These are phyloP conservation scores for Callospermophilus lateralis DNA, from an alignment of 2,113 vertebrate species.

Conservation along the genomic window DNA sequence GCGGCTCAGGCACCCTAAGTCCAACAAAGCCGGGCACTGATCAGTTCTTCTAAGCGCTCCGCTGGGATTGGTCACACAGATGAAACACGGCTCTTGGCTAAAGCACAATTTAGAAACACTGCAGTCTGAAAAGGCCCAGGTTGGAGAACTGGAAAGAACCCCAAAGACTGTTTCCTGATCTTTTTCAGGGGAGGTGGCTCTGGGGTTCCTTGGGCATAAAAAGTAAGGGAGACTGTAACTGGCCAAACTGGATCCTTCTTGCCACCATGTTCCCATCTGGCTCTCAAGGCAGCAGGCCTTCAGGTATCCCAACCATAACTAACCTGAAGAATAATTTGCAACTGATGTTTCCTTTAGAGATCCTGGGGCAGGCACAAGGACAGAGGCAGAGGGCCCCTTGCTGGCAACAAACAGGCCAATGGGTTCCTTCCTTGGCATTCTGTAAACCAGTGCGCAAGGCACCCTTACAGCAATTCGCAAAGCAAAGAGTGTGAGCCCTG, in stretches of 20 bases:
- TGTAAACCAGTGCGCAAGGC: neutral
- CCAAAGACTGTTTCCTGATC: neutral
- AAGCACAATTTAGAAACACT: neutral
- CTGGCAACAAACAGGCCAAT: neutral
- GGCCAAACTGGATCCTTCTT: neutral
- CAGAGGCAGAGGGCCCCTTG: neutral
- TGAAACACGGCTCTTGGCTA: slow-evolving; percentile 7
- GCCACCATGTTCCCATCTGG: neutral
- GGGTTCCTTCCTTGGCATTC: neutral
- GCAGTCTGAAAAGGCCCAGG: neutral
- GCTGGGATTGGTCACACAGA: neutral
- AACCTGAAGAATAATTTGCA: neutral
- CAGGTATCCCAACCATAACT: neutral
- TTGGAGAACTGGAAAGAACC: neutral
- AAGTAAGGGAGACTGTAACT: neutral
- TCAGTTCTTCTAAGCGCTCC: neutral
- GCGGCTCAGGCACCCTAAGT: neutral
- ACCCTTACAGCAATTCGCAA: neutral
- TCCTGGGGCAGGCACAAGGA: neutral
- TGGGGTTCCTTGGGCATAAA: neutral
- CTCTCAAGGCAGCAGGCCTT: neutral
- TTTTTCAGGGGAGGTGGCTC: neutral
- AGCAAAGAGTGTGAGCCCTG: neutral
- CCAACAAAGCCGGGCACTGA: neutral
- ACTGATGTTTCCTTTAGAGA: neutral